phyloP scores from a whole-genome alignment of 2,113 vertebrate genomes.

The Archocentrus centrarchus region DNA sequence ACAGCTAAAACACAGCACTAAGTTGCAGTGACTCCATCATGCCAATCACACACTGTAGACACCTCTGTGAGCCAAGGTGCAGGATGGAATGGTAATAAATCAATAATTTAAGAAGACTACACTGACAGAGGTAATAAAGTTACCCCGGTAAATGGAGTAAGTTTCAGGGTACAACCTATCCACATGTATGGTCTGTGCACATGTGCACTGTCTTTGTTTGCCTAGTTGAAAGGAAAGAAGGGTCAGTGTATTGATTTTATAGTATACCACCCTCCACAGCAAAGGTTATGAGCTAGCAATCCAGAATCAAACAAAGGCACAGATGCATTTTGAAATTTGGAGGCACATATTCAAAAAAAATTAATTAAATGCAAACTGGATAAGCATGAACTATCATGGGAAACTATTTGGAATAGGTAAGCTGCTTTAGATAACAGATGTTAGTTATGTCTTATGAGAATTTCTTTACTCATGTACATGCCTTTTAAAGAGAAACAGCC shows the following conservation, averaged over 20 bases:
- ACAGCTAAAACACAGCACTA: no score
- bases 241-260: neutral
- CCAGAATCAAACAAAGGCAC: neutral
- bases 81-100: rapidly evolving
- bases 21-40: no score
- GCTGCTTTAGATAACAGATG: neutral
- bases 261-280: no score
- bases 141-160: neutral
- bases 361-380: neutral
- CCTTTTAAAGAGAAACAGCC: neutral
- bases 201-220: neutral
- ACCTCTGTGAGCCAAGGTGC: no score
- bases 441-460: neutral
- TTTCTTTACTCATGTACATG: neutral
- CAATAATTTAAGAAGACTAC: neutral
- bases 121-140: neutral
- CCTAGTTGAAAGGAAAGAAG: neutral
- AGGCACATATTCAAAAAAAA: neutral
- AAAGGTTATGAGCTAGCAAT: no score
- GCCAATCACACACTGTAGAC: no score
- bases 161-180: neutral
- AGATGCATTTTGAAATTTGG: neutral
- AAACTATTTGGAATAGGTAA: neutral
- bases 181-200: neutral
- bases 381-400: neutral